Evolutionary conservation across 30 jellyfish, hydroid and myxozoan species (phyloP).

Genomic region (Hydra vulgaris): DNA sequence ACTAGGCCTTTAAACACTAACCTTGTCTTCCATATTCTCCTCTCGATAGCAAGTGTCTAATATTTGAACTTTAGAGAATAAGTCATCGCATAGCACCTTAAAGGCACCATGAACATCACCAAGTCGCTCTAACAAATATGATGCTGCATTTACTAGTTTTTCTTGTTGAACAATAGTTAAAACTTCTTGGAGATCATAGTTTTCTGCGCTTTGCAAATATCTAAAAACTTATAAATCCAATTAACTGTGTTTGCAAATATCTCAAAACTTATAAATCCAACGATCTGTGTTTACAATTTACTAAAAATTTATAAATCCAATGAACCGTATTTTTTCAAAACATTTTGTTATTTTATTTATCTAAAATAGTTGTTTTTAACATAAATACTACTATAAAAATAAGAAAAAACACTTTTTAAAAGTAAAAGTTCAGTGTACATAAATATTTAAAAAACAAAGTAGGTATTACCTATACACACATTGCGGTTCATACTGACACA

Average conservation of each 20-base stretch:
- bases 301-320: too few relatives aligned
- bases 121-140: constrained; percentile 74
- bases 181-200: constrained; percentile 79
- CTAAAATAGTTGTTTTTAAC: too few relatives aligned
- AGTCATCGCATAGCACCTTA: constrained; percentile 48
- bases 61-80: constrained; percentile 44
- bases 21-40: constrained; percentile 12
- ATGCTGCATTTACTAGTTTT: constrained; percentile 69
- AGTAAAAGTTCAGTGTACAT: too few relatives aligned
- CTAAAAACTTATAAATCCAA: neutral
- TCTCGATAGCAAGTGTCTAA: constrained; percentile 27
- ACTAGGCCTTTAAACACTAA: too few relatives aligned
- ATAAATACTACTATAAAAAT: too few relatives aligned
- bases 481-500: constrained; percentile 80
- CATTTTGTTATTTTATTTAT: too few relatives aligned
- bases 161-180: constrained; percentile 58
- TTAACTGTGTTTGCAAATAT: neutral
- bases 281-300: neutral
- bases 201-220: constrained; percentile 67
- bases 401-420: too few relatives aligned
- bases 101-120: constrained; percentile 89
- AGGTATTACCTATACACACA: constrained; percentile 33
- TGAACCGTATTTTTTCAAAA: too few relatives aligned
- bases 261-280: neutral
- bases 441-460: neutral